These are phyloP conservation scores for Parnassius glacialis DNA, from an alignment of 2,888 invertebrate genomes.

Conservation along the genomic window DNA sequence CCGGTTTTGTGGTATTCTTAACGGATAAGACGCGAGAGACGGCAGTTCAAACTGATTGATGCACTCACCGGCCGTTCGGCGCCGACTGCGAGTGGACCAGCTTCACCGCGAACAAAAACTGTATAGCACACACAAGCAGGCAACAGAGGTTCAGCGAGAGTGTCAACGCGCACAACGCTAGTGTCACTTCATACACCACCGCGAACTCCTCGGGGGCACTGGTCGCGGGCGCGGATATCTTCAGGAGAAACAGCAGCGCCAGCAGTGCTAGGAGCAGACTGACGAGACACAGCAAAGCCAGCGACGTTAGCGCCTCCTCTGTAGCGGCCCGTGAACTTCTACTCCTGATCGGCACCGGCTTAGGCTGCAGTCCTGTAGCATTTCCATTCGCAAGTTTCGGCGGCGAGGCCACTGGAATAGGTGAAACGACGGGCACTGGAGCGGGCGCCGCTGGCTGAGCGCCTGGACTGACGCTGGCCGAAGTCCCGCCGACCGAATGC, in stretches of 20 bases:
- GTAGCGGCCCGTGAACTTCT: constrained; percentile 65
- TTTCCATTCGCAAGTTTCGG: constrained; percentile 77
- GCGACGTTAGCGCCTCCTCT: constrained; percentile 89
- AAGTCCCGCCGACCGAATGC: constrained; percentile 82
- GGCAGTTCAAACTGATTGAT: constrained; percentile 38
- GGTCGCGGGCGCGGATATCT: constrained; percentile 87
- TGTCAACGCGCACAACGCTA: constrained; percentile 93
- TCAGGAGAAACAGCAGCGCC: constrained; percentile 91
- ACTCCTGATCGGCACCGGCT: constrained; percentile 56
- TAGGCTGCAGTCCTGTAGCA: constrained; percentile 76
- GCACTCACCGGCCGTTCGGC: constrained; percentile 84
- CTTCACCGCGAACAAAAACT: constrained; percentile 96
- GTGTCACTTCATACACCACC: constrained; percentile 94
- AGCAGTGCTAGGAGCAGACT: constrained; percentile 91
- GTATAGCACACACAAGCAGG: constrained; percentile 94
- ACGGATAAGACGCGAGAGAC: constrained; percentile 46
- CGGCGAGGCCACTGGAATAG: constrained; percentile 61
- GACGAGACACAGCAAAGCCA: constrained; percentile 92
- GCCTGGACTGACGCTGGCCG: constrained; percentile 81
- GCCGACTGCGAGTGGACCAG: constrained; percentile 92
- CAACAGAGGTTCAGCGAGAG: constrained; percentile 94
- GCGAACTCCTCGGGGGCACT: constrained; percentile 89
- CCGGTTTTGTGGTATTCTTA: constrained; percentile 59
- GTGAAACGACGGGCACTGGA: constrained; percentile 51
- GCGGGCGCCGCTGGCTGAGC: constrained; percentile 51